These are phyloP conservation scores for Chloroclystis v-ata DNA, from an alignment of 2,888 invertebrate species.

Conservation along the genomic window DNA sequence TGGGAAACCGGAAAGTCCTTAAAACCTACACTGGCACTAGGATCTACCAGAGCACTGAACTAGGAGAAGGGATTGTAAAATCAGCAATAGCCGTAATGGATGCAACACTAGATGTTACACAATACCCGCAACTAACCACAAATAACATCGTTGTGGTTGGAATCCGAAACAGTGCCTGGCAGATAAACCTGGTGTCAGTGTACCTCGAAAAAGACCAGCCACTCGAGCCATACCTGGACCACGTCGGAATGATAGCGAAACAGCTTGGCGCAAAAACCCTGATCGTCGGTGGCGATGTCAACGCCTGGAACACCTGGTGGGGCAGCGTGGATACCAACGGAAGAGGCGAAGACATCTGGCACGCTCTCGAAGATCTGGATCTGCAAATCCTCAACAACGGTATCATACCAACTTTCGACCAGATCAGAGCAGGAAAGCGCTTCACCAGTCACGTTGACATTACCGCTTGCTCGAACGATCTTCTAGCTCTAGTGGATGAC, in stretches of 20 bases:
- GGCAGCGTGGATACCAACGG: neutral
- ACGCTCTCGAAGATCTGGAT: neutral
- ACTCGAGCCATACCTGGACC: neutral
- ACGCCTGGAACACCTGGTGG: neutral
- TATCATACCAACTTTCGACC: neutral
- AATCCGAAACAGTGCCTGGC: neutral
- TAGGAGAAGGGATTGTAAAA: neutral
- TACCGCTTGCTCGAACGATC: neutral
- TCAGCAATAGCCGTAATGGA: neutral
- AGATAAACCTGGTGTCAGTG: neutral
- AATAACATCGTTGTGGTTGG: neutral
- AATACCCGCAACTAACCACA: neutral
- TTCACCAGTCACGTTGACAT: neutral
- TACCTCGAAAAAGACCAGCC: neutral
- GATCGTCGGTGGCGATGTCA: neutral
- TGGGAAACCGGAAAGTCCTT: neutral
- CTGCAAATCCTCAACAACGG: neutral
- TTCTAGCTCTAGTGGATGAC: neutral
- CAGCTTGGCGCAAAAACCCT: neutral
- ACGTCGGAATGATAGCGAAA: neutral
- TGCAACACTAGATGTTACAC: neutral
- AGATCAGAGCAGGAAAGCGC: neutral
- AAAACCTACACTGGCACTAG: neutral
- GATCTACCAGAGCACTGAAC: neutral
- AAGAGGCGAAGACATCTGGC: neutral